Percentiles rank a stretch among this genome's conserved stretches.
phyloP scores from a whole-genome alignment of 2,113 vertebrate species.

The Cynopterus brachyotis region DNA sequence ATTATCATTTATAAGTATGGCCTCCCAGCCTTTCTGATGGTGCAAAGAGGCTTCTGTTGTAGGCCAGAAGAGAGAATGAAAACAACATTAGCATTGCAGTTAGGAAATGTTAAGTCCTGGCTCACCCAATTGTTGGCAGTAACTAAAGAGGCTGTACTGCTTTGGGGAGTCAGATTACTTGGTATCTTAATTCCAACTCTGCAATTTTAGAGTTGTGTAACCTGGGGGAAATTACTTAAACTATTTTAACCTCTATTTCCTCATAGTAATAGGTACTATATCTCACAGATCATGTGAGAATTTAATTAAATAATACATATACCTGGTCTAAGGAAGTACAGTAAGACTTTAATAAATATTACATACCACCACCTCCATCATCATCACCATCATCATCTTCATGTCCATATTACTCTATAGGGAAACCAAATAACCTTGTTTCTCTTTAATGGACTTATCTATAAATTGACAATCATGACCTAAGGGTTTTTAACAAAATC shows the following conservation, averaged over 20 bases:
- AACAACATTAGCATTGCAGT: neutral
- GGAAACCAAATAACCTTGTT: neutral
- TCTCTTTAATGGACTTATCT: neutral
- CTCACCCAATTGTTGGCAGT: neutral
- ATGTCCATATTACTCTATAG: neutral
- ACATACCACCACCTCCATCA: neutral
- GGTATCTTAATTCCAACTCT: conserved; percentile 2
- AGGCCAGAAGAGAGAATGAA: neutral
- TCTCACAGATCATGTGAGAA: neutral
- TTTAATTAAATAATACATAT: conserved; percentile 3
- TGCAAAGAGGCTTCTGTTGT: neutral
- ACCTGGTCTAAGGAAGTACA: neutral
- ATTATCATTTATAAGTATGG: neutral
- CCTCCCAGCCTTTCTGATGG: neutral
- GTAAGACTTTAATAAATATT: conserved; percentile 13
- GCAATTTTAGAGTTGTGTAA: neutral
- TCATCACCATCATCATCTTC: neutral
- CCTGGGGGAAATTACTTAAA: neutral
- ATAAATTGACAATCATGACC: neutral
- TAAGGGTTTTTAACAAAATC: neutral
- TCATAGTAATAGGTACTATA: neutral
- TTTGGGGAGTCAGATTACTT: neutral
- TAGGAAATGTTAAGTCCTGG: neutral
- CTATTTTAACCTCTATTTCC: neutral
- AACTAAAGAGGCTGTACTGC: neutral